Evolutionary conservation across 2,888 invertebrate genomes (phyloP).

Genomic region (Scaptomyza reducta): DNA sequence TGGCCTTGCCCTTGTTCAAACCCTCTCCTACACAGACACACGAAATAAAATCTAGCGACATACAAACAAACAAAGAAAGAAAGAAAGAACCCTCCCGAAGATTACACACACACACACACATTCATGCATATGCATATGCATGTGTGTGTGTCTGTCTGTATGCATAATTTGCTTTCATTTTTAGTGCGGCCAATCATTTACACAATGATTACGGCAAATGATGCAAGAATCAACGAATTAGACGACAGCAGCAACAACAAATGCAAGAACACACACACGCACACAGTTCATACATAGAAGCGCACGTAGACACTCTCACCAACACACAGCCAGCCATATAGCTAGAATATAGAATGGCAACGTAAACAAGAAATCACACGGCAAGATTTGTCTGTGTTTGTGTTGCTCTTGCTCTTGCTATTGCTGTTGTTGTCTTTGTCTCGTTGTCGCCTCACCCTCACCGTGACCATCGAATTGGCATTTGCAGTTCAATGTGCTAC

Average conservation of each 20-base stretch:
- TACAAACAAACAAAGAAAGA: slow-evolving; percentile 5
- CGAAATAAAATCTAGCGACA: slow-evolving; percentile 4
- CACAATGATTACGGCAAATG: slow-evolving; percentile 73
- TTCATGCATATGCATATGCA: background rate
- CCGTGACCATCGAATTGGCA: slow-evolving; percentile 76
- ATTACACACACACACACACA: slow-evolving; percentile 1
- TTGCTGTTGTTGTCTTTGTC: slow-evolving; percentile 26
- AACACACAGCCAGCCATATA: slow-evolving; percentile 6
- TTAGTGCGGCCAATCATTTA: slow-evolving; percentile 61
- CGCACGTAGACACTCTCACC: slow-evolving; percentile 20
- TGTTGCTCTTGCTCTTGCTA: slow-evolving; percentile 9
- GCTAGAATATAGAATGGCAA: slow-evolving; percentile 44
- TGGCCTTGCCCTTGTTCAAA: slow-evolving; percentile 57
- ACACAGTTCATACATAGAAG: background rate
- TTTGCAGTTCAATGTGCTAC: slow-evolving; percentile 78
- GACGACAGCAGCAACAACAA: slow-evolving; percentile 43
- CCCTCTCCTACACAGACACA: background rate
- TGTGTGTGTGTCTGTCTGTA: slow-evolving; percentile 6
- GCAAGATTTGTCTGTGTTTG: slow-evolving; percentile 39
- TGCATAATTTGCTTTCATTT: slow-evolving; percentile 66
- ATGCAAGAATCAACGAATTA: slow-evolving; percentile 72
- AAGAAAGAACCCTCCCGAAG: slow-evolving; percentile 23
- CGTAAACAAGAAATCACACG: slow-evolving; percentile 74
- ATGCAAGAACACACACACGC: slow-evolving; percentile 9
- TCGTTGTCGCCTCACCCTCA: slow-evolving; percentile 61